These are phyloP conservation scores for Fundulus diaphanus DNA, from an alignment of 2,797 vertebrate species.

Conservation along the genomic window DNA sequence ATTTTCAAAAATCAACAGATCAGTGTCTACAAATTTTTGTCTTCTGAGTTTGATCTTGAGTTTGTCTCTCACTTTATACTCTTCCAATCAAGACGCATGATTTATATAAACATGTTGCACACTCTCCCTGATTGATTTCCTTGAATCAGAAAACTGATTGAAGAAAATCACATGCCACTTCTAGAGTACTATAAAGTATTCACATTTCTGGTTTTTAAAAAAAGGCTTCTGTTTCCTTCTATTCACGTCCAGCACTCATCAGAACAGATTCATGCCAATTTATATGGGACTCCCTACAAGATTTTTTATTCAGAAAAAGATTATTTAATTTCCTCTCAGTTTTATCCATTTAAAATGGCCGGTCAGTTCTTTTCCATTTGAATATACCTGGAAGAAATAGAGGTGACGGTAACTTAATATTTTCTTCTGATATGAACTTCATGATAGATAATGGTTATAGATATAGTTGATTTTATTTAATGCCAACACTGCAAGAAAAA, in stretches of 20 bases:
- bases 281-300: no score
- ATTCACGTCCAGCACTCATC: neutral
- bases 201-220: neutral
- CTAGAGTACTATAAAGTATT: neutral
- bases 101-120: neutral
- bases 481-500: no score
- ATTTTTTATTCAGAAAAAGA: no score
- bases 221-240: neutral
- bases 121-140: neutral
- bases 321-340: no score
- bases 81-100: conserved; percentile 1
- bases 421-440: no score
- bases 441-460: no score
- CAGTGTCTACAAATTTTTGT: conserved; percentile 11
- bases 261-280: neutral
- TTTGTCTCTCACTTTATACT: neutral
- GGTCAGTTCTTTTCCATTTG: no score
- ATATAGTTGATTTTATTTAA: no score
- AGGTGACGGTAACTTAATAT: no score
- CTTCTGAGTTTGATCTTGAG: neutral
- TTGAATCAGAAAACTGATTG: neutral
- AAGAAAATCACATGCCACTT: neutral
- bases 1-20: conserved; percentile 33
- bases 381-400: no score
- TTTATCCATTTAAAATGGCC: no score